Percentiles rank a stretch among this genome's conserved stretches.
These are phyloP conservation scores for Drosophila leonis DNA, from an alignment of 2,888 invertebrate genomes.

Conservation along the genomic window DNA sequence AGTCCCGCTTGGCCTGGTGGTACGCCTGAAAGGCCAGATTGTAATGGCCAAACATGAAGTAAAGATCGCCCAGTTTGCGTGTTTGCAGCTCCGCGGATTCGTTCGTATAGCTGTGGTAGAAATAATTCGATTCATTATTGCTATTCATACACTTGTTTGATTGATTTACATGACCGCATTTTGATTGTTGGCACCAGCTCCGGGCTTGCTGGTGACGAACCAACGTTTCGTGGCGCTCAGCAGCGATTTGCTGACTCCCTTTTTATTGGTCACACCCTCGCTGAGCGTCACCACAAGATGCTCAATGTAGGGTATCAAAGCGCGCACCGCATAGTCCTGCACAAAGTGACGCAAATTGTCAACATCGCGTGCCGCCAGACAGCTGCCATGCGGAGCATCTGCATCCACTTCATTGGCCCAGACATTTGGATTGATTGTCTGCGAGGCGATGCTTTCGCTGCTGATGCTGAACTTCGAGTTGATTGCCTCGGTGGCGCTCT, in stretches of 20 bases:
- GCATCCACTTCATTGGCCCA: slow-evolving; percentile 87
- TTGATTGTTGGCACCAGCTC: slow-evolving; percentile 88
- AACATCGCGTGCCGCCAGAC: slow-evolving; percentile 92
- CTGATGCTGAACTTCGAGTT: slow-evolving; percentile 86
- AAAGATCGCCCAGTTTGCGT: slow-evolving; percentile 96
- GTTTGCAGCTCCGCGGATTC: slow-evolving; percentile 97
- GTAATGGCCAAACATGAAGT: slow-evolving; percentile 98
- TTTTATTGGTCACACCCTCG: slow-evolving; percentile 93
- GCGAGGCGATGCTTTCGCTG: slow-evolving; percentile 87
- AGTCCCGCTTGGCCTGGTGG: slow-evolving; percentile 98
- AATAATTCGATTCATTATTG: too few species aligned
- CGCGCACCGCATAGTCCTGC: slow-evolving; percentile 94
- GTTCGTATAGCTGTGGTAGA: slow-evolving; percentile 90
- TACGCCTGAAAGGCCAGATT: slow-evolving; percentile 94
- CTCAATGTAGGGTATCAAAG: slow-evolving; percentile 96
- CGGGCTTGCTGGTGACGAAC: slow-evolving; percentile 96
- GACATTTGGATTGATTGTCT: slow-evolving; percentile 86
- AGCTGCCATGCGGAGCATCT: slow-evolving; percentile 89
- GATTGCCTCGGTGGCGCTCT: slow-evolving; percentile 87
- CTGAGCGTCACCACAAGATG: slow-evolving; percentile 92
- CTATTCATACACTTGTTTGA: too few species aligned
- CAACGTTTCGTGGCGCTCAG: slow-evolving; percentile 97
- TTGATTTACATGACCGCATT: slow-evolving; percentile 94
- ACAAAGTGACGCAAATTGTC: slow-evolving; percentile 94
- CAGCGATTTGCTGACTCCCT: slow-evolving; percentile 96